These are phyloP conservation scores for Eupsilia transversa DNA, from an alignment of 2,888 invertebrate species.

Conservation along the genomic window DNA sequence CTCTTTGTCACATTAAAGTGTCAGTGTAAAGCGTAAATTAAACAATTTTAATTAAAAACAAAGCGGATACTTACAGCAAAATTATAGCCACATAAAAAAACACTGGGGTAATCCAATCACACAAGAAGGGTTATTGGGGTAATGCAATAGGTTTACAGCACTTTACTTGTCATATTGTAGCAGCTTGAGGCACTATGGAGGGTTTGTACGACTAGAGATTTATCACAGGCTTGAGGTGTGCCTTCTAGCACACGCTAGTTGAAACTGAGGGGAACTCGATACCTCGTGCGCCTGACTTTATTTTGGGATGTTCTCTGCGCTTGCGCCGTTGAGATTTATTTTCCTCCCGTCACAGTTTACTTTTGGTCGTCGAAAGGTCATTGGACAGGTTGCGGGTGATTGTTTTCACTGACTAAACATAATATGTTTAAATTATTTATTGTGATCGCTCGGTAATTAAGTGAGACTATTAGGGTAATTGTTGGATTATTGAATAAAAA, in stretches of 20 bases:
- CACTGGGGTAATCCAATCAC: constrained; percentile 80
- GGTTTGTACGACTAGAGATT: constrained; percentile 78
- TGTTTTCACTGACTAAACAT: constrained; percentile 69
- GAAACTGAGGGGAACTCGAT: constrained; percentile 87
- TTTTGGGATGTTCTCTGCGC: constrained; percentile 82
- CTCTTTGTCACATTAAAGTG: constrained; percentile 18
- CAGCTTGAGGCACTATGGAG: constrained; percentile 74
- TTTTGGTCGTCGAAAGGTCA: constrained; percentile 88
- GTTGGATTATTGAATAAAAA: not conserved
- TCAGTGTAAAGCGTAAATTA: constrained; percentile 32
- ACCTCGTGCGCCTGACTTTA: constrained; percentile 81
- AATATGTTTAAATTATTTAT: constrained; percentile 33
- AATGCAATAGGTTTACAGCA: constrained; percentile 68
- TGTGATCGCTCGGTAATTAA: constrained; percentile 22
- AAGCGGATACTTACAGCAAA: constrained; percentile 86
- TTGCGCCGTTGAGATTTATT: constrained; percentile 79
- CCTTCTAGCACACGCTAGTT: constrained; percentile 76
- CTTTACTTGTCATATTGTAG: constrained; percentile 86
- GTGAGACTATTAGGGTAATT: not conserved
- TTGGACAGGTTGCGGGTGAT: constrained; percentile 82
- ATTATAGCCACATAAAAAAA: constrained; percentile 80
- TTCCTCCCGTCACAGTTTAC: constrained; percentile 85
- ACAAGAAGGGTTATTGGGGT: constrained; percentile 76
- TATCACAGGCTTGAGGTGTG: constrained; percentile 85
- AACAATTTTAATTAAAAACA: constrained; percentile 55